phyloP scores from a whole-genome alignment of 35 echinoderm and acorn worm genomes.

The Apostichopus japonicus region DNA sequence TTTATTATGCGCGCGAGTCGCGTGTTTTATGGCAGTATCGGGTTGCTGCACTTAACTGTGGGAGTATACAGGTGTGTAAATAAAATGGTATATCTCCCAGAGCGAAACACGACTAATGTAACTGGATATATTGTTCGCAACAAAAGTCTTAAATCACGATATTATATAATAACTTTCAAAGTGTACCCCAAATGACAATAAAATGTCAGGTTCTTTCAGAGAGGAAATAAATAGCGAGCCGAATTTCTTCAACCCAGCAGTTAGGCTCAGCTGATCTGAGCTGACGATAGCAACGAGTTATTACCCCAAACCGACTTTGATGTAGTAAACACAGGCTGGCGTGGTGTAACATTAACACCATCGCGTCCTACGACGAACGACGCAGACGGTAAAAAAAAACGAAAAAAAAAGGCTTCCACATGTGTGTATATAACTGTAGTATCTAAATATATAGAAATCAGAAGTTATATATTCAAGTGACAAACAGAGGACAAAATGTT shows the following conservation, averaged over 20 bases:
- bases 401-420: neutral
- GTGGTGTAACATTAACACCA: too few species aligned
- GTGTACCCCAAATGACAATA: slow-evolving; percentile 35
- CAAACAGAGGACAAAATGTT: neutral
- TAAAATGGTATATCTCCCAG: slow-evolving; percentile 18
- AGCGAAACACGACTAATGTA: neutral
- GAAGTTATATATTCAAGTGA: too few species aligned
- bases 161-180: slow-evolving; percentile 20
- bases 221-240: neutral
- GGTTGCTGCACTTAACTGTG: slow-evolving; percentile 12
- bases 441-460: too few species aligned
- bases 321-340: too few species aligned
- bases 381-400: neutral
- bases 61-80: slow-evolving; percentile 30
- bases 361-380: too few species aligned
- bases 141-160: slow-evolving; percentile 20
- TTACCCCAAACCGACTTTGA: too few species aligned
- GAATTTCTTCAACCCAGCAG: neutral
- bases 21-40: slow-evolving; percentile 25
- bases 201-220: slow-evolving; percentile 11
- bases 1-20: slow-evolving; percentile 40
- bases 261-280: too few species aligned
- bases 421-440: too few species aligned
- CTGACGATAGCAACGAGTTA: too few species aligned
- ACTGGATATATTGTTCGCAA: slow-evolving; percentile 12